phyloP scores from a whole-genome alignment of 1,140 invertebrate species.

The Leucophenga varia region DNA sequence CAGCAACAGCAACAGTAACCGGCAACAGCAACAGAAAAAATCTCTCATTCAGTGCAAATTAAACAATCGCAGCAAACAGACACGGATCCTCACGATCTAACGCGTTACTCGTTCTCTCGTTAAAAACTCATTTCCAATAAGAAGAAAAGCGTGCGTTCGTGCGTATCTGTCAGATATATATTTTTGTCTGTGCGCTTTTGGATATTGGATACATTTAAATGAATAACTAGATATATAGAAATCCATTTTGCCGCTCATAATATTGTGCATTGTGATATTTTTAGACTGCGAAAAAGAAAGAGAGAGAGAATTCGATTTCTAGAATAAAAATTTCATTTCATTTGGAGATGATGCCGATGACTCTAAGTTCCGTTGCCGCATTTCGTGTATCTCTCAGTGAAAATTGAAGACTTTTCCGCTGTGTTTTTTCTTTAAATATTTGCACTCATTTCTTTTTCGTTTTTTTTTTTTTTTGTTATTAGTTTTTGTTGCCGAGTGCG shows the following conservation, averaged over 20 bases:
- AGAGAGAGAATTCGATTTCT: too few species aligned
- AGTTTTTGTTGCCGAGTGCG: too few species aligned
- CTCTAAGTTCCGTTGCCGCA: too few species aligned
- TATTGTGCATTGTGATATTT: slow-evolving; percentile 2
- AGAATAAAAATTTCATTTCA: slow-evolving; percentile 1
- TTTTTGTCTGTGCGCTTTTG: slow-evolving; percentile 38
- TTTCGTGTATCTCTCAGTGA: too few species aligned
- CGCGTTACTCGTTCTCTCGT: background rate
- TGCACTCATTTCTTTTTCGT: background rate
- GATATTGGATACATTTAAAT: slow-evolving; percentile 47
- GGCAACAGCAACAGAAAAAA: slow-evolving; percentile 2
- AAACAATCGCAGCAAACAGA: slow-evolving; percentile 44
- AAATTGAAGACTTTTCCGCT: too few species aligned
- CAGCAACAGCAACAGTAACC: slow-evolving; percentile 5
- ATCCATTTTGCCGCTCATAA: too few species aligned
- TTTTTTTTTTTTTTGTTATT: too few species aligned
- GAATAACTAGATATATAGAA: slow-evolving; percentile 16
- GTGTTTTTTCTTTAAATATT: too few species aligned
- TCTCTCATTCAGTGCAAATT: slow-evolving; percentile 35
- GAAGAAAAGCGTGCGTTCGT: slow-evolving; percentile 14
- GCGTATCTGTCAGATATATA: too few species aligned
- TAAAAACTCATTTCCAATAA: slow-evolving; percentile 31
- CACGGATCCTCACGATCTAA: slow-evolving; percentile 21
- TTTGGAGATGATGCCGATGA: background rate
- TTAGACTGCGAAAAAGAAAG: slow-evolving; percentile 5